These are phyloP conservation scores for Drosophila pectinifera DNA, from an alignment of 1,140 invertebrate species.

Conservation along the genomic window DNA sequence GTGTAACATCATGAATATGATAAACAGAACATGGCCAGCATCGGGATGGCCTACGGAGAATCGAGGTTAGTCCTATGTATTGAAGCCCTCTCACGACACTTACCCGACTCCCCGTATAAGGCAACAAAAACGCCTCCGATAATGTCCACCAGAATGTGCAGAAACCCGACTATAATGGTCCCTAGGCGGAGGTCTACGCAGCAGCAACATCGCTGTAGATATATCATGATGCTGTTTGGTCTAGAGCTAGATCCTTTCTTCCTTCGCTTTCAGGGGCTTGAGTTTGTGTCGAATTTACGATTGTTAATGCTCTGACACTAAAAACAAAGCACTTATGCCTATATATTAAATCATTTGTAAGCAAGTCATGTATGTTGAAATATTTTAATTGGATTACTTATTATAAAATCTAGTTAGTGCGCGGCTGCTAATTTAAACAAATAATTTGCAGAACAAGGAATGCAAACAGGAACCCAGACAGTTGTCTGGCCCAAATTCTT, in stretches of 20 bases:
- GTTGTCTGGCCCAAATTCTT: neutral
- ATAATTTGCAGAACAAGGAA: too few species aligned
- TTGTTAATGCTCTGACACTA: conserved; percentile 1
- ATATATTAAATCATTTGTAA: too few species aligned
- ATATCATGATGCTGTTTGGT: conserved; percentile 56
- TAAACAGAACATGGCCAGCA: conserved; percentile 42
- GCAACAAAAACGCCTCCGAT: conserved; percentile 11
- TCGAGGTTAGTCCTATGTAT: neutral
- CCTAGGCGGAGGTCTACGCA: conserved; percentile 63
- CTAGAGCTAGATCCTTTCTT: neutral
- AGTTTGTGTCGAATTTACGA: neutral
- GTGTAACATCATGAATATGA: conserved; percentile 52
- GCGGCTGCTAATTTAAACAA: too few species aligned
- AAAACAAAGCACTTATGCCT: too few species aligned
- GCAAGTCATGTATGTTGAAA: too few species aligned
- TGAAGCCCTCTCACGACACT: neutral
- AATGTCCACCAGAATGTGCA: conserved; percentile 47
- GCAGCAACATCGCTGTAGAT: conserved; percentile 59
- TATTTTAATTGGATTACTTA: neutral
- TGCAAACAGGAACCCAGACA: neutral
- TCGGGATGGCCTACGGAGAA: conserved; percentile 42
- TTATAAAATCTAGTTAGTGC: neutral
- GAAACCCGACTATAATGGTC: conserved; percentile 4
- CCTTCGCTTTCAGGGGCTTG: neutral
- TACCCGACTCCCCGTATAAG: conserved; percentile 56